These are phyloP conservation scores for Sebastes kiyomatsui DNA, from an alignment of 2,797 vertebrate species.

Conservation along the genomic window DNA sequence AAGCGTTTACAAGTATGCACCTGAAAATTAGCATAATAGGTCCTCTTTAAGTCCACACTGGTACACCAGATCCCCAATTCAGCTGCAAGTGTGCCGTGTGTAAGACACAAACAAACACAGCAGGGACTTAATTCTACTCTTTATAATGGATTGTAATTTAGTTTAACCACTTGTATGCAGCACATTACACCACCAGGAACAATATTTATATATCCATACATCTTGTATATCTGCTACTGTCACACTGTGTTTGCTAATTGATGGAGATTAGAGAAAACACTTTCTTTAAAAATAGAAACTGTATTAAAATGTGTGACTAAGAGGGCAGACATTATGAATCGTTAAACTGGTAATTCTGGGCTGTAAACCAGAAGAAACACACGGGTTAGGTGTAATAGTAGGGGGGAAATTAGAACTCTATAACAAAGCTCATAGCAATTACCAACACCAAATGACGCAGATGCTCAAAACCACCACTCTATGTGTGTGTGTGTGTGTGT, in stretches of 20 bases:
- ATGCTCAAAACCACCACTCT: conserved; percentile 45
- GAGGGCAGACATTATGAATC: neutral
- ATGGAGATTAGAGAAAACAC: neutral
- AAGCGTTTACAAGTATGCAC: too few species aligned
- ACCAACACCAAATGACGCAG: conserved; percentile 72
- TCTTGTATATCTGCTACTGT: neutral
- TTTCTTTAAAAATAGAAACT: neutral
- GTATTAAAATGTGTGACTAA: neutral
- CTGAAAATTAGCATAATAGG: too few species aligned
- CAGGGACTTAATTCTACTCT: neutral
- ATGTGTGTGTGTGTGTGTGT: neutral
- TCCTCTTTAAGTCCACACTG: neutral
- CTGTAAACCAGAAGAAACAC: conserved; percentile 42
- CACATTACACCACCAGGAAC: neutral
- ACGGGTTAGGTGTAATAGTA: conserved; percentile 34
- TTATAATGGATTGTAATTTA: neutral
- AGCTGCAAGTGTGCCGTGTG: neutral
- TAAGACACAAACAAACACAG: neutral
- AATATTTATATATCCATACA: neutral
- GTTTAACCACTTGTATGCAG: neutral
- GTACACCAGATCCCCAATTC: neutral
- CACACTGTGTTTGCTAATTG: neutral
- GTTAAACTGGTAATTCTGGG: conserved; percentile 24
- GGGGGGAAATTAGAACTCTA: conserved; percentile 47
- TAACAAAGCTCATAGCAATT: conserved; percentile 68